A percentile compares a stretch with the other conserved stretches of the same genome.
Conservation (phyloP, 2,113 vertebrate species). For the Cynoglossus semilaevis region DNA sequence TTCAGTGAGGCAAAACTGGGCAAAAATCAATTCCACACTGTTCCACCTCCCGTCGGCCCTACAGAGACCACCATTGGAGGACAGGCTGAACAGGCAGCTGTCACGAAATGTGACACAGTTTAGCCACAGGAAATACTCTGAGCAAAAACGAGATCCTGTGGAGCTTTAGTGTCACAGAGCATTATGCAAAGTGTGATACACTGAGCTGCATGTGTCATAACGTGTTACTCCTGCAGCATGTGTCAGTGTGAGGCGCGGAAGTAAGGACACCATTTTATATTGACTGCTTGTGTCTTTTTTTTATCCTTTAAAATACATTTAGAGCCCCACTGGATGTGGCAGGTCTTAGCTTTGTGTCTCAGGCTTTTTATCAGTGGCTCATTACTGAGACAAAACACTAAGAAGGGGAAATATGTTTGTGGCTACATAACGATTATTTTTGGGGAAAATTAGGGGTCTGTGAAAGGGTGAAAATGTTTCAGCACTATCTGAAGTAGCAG, state of each 20-base stretch:
- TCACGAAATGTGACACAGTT: slow-evolving; percentile 62
- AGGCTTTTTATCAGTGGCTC: not conserved
- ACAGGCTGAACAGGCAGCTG: slow-evolving; percentile 68
- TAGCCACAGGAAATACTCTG: slow-evolving; percentile 48
- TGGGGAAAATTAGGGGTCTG: no score
- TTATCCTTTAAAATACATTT: not conserved
- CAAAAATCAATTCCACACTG: slow-evolving; percentile 49
- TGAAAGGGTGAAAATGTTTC: no score
- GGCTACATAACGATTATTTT: no score
- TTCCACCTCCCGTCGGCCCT: slow-evolving; percentile 40
- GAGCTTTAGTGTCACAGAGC: slow-evolving; percentile 52
- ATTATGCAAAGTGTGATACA: slow-evolving; percentile 61
- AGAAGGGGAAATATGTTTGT: no score
- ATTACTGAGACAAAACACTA: no score
- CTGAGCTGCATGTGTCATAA: slow-evolving; percentile 49
- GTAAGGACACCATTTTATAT: slow-evolving; percentile 10
- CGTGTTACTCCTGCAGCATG: slow-evolving; percentile 27
- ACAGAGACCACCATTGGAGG: slow-evolving; percentile 53
- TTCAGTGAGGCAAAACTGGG: slow-evolving; percentile 54
- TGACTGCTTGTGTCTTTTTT: slow-evolving; percentile 24
- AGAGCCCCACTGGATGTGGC: no score
- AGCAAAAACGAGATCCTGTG: slow-evolving; percentile 64
- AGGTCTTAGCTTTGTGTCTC: not conserved
- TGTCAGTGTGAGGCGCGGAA: slow-evolving; percentile 28
- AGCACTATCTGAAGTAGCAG: no score